phyloP scores from a whole-genome alignment of 2,888 invertebrate species.

The Mimachlamys varia region DNA sequence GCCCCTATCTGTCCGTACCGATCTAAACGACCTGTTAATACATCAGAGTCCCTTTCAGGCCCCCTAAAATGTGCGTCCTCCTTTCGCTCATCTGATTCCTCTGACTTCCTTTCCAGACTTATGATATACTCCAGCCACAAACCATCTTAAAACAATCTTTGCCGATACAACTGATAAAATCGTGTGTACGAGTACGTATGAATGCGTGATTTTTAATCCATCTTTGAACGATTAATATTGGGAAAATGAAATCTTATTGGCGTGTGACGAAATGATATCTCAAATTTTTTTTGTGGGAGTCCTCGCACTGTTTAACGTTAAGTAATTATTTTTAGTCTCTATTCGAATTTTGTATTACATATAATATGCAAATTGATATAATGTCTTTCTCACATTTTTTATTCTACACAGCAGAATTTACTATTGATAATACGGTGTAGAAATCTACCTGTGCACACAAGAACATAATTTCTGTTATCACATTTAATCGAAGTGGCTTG shows the following conservation, averaged over 20 bases:
- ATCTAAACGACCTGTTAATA: slow-evolving; percentile 31
- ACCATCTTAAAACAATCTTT: slow-evolving; percentile 30
- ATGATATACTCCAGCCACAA: background rate
- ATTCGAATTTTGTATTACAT: background rate
- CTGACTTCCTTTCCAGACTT: background rate
- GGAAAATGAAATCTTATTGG: background rate
- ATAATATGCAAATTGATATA: no score
- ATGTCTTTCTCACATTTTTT: no score
- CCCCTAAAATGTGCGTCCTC: background rate
- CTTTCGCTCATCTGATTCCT: background rate
- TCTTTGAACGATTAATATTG: background rate
- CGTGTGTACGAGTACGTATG: background rate
- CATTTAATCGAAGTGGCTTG: no score
- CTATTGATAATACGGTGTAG: no score
- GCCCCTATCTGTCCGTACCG: background rate
- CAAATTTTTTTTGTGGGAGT: background rate
- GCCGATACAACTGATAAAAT: background rate
- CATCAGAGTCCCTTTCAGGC: background rate
- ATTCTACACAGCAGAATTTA: no score
- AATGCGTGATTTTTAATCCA: background rate
- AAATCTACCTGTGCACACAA: no score
- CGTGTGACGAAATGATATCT: background rate
- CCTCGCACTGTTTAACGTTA: background rate
- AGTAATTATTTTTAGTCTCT: background rate
- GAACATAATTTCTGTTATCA: no score